Percentiles rank a stretch among this genome's conserved stretches.
Evolutionary conservation across 2,797 vertebrate species (phyloP).

Genomic region (Cynodonichthys magdalenae): DNA sequence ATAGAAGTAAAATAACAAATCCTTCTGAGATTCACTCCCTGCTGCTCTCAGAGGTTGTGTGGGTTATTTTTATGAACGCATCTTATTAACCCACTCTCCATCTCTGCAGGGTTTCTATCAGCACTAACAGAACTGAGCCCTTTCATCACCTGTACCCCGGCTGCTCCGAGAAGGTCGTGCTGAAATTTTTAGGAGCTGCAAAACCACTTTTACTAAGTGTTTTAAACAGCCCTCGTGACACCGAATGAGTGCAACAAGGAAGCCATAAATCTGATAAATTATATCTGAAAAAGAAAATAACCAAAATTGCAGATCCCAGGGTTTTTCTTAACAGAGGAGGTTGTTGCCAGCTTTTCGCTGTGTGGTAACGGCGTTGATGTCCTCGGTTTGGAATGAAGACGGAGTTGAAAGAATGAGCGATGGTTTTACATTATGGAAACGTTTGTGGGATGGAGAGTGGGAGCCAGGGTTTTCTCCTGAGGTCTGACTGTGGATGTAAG

Average conservation of each 20-base stretch:
- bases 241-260: conserved; percentile 13
- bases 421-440: conserved; percentile 65
- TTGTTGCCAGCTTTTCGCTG: conserved; percentile 38
- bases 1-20: not conserved
- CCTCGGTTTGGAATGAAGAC: conserved; percentile 52
- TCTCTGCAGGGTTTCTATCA: conserved; percentile 10
- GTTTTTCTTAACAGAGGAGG: conserved; percentile 26
- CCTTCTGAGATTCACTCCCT: not conserved
- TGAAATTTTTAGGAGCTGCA: conserved; percentile 7
- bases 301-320: conserved; percentile 13
- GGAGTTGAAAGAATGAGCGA: conserved; percentile 45
- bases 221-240: conserved; percentile 17
- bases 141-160: conserved; percentile 12
- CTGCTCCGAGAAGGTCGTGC: conserved; percentile 2
- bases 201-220: conserved; percentile 12
- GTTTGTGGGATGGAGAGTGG: conserved; percentile 55
- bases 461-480: conserved; percentile 49
- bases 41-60: not conserved
- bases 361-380: conserved; percentile 41
- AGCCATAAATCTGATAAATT: conserved; percentile 27
- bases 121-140: conserved; percentile 2
- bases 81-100: not conserved
- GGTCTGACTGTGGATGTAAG: conserved; percentile 40
- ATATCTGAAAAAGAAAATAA: conserved; percentile 26
- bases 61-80: not conserved